Conservation (phyloP, 2,797 vertebrate genomes). For the Microhierax caerulescens region DNA sequence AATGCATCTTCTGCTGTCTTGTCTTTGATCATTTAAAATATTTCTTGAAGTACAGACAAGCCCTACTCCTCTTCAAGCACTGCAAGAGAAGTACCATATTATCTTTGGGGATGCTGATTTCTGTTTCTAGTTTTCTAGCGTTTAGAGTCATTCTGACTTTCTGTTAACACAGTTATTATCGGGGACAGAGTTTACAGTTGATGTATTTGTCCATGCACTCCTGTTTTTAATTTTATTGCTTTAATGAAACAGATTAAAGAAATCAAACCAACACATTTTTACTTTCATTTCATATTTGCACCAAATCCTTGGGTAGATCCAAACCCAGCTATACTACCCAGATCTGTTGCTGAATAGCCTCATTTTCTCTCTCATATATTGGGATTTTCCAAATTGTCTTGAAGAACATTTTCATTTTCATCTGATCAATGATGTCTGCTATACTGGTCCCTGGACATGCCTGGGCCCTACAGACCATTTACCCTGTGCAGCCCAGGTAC, state of each 20-base stretch:
- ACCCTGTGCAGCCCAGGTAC: background rate
- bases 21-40: background rate
- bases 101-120: background rate
- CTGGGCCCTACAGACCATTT: background rate
- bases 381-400: background rate
- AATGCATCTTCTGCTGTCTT: background rate
- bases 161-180: background rate
- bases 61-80: background rate
- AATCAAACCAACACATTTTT: background rate
- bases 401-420: background rate
- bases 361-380: background rate
- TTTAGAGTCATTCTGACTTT: background rate
- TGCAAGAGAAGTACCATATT: background rate
- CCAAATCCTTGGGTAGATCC: background rate
- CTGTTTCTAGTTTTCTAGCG: background rate
- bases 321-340: background rate
- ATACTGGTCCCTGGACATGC: fast-evolving
- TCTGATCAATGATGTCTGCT: background rate
- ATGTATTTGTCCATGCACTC: background rate
- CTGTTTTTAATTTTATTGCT: background rate
- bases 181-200: background rate
- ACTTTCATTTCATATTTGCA: background rate
- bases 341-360: background rate
- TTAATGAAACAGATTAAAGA: background rate
- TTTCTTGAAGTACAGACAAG: background rate